phyloP scores from a whole-genome alignment of 2,113 vertebrate genomes.

The Paramisgurnus dabryanus region DNA sequence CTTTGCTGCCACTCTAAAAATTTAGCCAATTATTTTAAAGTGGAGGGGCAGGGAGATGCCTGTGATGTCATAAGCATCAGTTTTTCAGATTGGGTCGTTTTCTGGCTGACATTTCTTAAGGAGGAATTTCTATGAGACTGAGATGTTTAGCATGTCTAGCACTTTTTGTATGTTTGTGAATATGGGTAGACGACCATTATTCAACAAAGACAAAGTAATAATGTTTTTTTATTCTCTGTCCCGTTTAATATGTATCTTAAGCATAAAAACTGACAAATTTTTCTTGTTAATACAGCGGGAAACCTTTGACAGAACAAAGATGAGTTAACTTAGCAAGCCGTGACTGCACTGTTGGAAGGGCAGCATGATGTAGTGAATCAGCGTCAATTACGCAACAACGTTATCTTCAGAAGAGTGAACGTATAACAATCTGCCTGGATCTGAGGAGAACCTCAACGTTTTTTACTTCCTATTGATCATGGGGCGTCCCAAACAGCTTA shows the following conservation, averaged over 20 bases:
- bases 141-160: too few relatives aligned
- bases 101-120: too few relatives aligned
- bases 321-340: conserved; percentile 49
- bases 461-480: conserved; percentile 54
- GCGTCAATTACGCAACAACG: conserved; percentile 24
- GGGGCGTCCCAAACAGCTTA: conserved; percentile 47
- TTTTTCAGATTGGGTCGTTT: too few relatives aligned
- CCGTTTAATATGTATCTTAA: conserved; percentile 10
- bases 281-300: conserved; percentile 35
- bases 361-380: conserved; percentile 30
- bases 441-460: conserved; percentile 10
- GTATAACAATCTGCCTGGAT: conserved; percentile 35
- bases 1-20: too few relatives aligned
- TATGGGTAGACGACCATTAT: too few relatives aligned
- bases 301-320: conserved; percentile 52
- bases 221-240: too few relatives aligned
- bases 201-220: too few relatives aligned
- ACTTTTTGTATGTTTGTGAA: too few relatives aligned
- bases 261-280: conserved; percentile 23
- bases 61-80: too few relatives aligned
- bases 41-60: too few relatives aligned
- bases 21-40: too few relatives aligned
- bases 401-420: conserved; percentile 12
- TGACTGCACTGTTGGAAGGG: conserved; percentile 22
- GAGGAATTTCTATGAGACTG: too few relatives aligned